Percentiles rank a stretch among this genome's conserved stretches.
These are phyloP conservation scores for Microcebus tavaratra DNA, from an alignment of 2,113 vertebrate genomes.

Conservation along the genomic window DNA sequence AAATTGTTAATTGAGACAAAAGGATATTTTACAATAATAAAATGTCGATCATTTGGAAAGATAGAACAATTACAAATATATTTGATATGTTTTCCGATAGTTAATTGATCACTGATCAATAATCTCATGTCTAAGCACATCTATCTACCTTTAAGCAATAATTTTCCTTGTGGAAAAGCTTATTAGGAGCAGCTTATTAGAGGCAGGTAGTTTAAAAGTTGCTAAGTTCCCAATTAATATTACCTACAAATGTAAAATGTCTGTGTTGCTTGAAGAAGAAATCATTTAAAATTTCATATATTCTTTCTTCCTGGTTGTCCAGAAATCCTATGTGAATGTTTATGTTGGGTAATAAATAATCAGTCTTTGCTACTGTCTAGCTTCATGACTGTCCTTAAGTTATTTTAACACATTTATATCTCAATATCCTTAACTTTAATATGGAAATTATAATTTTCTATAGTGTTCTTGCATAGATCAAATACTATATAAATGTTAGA, in stretches of 20 bases:
- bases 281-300: neutral
- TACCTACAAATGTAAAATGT: neutral
- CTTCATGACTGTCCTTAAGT: neutral
- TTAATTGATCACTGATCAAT: neutral
- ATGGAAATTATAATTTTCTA: neutral
- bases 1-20: no score
- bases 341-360: neutral
- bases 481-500: neutral
- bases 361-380: neutral
- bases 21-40: neutral
- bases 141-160: neutral
- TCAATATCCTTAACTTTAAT: neutral
- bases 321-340: neutral
- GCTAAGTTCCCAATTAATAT: neutral
- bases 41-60: neutral
- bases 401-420: neutral
- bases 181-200: neutral
- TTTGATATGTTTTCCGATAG: neutral
- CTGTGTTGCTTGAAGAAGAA: neutral
- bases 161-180: neutral
- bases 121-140: neutral
- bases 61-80: neutral
- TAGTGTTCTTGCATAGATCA: neutral
- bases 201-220: neutral
- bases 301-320: neutral